Percentiles rank a stretch among this genome's conserved stretches.
phyloP scores from a whole-genome alignment of 2,797 vertebrate species.

The Rhabdomys pumilio region DNA sequence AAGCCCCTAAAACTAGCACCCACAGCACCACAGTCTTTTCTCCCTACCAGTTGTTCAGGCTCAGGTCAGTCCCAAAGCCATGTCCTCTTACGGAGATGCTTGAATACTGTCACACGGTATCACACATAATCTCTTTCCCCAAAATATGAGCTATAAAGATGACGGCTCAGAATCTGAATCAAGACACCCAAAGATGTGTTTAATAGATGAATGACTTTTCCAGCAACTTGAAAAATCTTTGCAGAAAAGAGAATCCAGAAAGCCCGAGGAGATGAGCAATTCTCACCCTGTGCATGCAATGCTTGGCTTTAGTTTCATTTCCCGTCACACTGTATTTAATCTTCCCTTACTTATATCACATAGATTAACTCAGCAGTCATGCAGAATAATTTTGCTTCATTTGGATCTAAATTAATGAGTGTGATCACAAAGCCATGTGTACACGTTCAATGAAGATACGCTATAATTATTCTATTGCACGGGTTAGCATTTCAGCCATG shows the following conservation, averaged over 20 bases:
- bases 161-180: conserved; percentile 31
- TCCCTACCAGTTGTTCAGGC: neutral
- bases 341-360: conserved; percentile 83
- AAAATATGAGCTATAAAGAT: neutral
- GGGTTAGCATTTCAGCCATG: conserved; percentile 69
- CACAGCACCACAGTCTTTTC: neutral
- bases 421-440: conserved; percentile 84
- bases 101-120: neutral
- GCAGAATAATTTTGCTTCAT: conserved; percentile 85
- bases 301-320: conserved; percentile 70
- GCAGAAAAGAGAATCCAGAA: neutral
- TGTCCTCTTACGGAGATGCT: neutral
- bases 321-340: conserved; percentile 81
- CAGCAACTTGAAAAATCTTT: conserved; percentile 32
- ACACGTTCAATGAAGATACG: conserved; percentile 83
- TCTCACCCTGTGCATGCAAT: conserved; percentile 22
- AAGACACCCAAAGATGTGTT: conserved; percentile 40
- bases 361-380: conserved; percentile 85
- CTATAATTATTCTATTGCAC: conserved; percentile 81
- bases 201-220: conserved; percentile 19
- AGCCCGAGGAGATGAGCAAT: conserved; percentile 13
- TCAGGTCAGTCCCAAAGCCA: neutral
- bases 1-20: conserved; percentile 19
- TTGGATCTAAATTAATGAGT: conserved; percentile 88
- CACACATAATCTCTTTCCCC: neutral